phyloP scores from a whole-genome alignment of 2,113 vertebrate species.

The Passer montanus region DNA sequence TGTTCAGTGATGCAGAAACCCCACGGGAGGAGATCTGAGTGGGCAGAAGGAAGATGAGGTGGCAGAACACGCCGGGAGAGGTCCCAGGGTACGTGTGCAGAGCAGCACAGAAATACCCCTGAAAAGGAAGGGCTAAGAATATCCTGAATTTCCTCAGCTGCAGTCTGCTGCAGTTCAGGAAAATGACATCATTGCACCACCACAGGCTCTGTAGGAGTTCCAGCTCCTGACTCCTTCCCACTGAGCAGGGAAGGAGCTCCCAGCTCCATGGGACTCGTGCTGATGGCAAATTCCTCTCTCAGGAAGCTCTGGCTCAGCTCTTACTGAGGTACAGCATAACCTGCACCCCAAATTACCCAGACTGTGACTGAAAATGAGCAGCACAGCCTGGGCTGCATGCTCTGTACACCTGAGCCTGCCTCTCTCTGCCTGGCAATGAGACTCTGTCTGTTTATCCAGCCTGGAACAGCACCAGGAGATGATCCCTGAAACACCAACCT shows the following conservation, averaged over 20 bases:
- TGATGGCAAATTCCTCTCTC: background rate
- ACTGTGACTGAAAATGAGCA: background rate
- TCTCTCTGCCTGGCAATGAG: background rate
- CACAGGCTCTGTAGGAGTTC: background rate
- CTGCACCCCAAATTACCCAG: background rate
- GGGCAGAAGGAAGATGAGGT: background rate
- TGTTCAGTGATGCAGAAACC: background rate
- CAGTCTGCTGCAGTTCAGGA: conserved; percentile 31
- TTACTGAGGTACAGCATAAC: background rate
- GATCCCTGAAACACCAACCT: background rate
- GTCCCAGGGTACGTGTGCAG: fast-evolving
- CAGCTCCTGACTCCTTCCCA: background rate
- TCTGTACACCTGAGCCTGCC: background rate
- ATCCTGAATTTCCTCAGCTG: background rate
- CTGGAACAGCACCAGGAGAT: background rate
- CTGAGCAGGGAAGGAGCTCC: background rate
- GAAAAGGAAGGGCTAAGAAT: background rate
- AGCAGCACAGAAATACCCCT: background rate
- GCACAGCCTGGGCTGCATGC: background rate
- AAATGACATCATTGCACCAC: conserved; percentile 27
- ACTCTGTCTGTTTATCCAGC: background rate
- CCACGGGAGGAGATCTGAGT: background rate
- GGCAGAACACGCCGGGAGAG: background rate
- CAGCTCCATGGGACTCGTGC: fast-evolving
- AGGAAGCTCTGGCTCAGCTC: background rate